Conservation (phyloP, 1,140 invertebrate species). For the Andrena cerasifolii region DNA sequence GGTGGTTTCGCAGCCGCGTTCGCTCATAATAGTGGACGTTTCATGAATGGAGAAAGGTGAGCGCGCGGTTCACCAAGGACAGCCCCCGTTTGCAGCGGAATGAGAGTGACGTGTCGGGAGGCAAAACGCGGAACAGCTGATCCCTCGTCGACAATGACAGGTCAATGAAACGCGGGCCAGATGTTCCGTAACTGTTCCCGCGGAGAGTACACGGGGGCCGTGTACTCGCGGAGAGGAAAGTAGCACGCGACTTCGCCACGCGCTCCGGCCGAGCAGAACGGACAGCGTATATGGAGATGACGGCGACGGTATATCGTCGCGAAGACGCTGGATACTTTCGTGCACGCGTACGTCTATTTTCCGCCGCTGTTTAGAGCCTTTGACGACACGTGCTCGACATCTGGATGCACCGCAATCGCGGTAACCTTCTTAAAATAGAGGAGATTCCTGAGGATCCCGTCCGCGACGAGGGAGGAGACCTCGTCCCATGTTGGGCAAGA, state of each 20-base stretch:
- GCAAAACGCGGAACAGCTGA: constrained; percentile 48
- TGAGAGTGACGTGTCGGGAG: neutral
- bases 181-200: constrained; percentile 13
- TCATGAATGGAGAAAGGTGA: constrained; percentile 52
- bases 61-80: constrained; percentile 41
- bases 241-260: constrained; percentile 7
- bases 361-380: constrained; percentile 41
- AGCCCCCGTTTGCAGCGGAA: constrained; percentile 6
- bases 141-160: constrained; percentile 47
- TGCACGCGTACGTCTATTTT: constrained; percentile 56
- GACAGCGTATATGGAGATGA: too few relatives aligned
- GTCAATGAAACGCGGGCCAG: constrained; percentile 43
- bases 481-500: too few relatives aligned
- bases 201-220: neutral
- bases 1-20: constrained; percentile 11
- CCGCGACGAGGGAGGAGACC: constrained; percentile 1
- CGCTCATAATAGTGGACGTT: constrained; percentile 21
- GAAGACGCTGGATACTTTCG: neutral
- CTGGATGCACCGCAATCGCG: constrained; percentile 50
- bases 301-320: too few relatives aligned
- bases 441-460: constrained; percentile 13
- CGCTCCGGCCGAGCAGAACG: neutral
- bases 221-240: neutral
- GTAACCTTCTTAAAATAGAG: constrained; percentile 60
- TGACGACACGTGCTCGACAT: constrained; percentile 62